A percentile compares a stretch with the other conserved stretches of the same genome.
Conservation (phyloP, 2,888 invertebrate species). For the Drosophila kokeensis region DNA sequence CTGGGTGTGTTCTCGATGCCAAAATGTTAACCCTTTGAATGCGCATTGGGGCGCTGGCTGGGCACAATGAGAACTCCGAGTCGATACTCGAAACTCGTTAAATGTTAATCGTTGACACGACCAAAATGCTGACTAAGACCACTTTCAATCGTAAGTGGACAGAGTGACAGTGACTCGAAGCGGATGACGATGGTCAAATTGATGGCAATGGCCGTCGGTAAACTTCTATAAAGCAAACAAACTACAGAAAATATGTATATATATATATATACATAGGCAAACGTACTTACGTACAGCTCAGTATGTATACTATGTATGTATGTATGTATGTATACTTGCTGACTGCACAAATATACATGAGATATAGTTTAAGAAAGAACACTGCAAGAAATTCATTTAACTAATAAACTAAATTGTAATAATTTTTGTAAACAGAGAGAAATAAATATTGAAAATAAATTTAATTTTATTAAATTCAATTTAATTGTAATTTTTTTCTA, state of each 20-base stretch:
- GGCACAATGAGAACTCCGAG: slow-evolving; percentile 40
- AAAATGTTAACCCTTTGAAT: slow-evolving; percentile 73
- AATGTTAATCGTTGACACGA: slow-evolving; percentile 79
- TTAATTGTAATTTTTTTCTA: background rate
- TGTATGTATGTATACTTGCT: slow-evolving; percentile 17
- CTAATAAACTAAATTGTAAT: background rate
- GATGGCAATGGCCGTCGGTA: slow-evolving; percentile 28
- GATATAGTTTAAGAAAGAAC: background rate
- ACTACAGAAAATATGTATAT: slow-evolving; percentile 7
- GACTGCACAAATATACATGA: slow-evolving; percentile 2
- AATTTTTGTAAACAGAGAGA: background rate
- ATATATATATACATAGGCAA: slow-evolving; percentile 19
- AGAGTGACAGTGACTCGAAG: slow-evolving; percentile 28
- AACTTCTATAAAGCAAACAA: slow-evolving; percentile 52
- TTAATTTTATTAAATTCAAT: background rate
- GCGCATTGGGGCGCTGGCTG: slow-evolving; percentile 42
- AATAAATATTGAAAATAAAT: background rate
- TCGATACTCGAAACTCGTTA: slow-evolving; percentile 63
- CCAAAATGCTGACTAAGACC: slow-evolving; percentile 74
- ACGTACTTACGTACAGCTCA: slow-evolving; percentile 20
- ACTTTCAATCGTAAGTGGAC: slow-evolving; percentile 41
- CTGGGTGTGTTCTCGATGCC: slow-evolving; percentile 77
- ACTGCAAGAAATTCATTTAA: background rate
- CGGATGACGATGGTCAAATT: slow-evolving; percentile 31
- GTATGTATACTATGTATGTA: slow-evolving; percentile 13